These are phyloP conservation scores for Myopa tessellatipennis DNA, from an alignment of 2,888 invertebrate genomes.

Conservation along the genomic window DNA sequence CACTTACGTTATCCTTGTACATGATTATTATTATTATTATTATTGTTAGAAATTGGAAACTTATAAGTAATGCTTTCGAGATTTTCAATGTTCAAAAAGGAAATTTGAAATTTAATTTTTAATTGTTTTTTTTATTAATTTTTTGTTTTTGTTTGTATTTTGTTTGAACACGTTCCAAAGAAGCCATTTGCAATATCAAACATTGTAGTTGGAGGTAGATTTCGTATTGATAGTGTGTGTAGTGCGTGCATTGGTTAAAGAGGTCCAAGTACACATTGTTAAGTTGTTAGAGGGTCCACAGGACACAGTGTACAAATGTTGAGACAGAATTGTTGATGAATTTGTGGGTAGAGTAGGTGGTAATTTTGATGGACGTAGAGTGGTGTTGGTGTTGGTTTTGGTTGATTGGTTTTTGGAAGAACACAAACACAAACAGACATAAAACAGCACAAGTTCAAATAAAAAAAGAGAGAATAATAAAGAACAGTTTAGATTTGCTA, in stretches of 20 bases:
- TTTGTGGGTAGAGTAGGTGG: not conserved
- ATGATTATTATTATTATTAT: constrained; percentile 39
- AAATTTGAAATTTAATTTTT: constrained; percentile 4
- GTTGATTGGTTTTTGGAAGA: constrained; percentile 37
- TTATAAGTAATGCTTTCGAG: constrained; percentile 54
- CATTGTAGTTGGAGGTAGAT: constrained; percentile 2
- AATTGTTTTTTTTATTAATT: constrained; percentile 24
- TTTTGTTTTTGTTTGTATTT: constrained; percentile 8
- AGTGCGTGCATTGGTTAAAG: not conserved
- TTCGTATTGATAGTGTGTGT: constrained; percentile 22
- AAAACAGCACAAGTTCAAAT: constrained; percentile 31
- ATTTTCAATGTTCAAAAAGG: constrained; percentile 17
- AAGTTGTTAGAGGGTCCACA: constrained; percentile 23
- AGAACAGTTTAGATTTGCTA: constrained; percentile 13
- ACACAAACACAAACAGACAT: constrained; percentile 37
- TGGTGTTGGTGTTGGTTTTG: constrained; percentile 19
- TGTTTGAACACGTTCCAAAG: constrained; percentile 54
- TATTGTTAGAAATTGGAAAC: constrained; percentile 52
- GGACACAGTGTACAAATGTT: constrained; percentile 49
- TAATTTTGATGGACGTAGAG: not conserved
- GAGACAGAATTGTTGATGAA: constrained; percentile 42
- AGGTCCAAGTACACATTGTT: not conserved
- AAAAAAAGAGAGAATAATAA: constrained; percentile 19
- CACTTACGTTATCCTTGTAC: constrained; percentile 44
- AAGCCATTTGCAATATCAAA: constrained; percentile 50